phyloP scores from a whole-genome alignment of 2,888 invertebrate species.

The Philaethria dido region DNA sequence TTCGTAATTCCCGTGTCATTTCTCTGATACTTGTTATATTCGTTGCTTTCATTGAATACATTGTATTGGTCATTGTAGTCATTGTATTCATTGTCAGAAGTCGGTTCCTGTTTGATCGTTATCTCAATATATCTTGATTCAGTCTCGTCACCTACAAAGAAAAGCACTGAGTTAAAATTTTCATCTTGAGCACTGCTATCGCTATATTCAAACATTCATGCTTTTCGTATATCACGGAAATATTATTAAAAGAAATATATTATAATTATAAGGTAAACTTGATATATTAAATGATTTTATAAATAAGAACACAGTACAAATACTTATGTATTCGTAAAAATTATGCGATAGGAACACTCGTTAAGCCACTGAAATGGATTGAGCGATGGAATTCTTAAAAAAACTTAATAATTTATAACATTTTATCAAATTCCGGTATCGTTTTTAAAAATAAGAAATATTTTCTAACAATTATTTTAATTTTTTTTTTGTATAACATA shows the following conservation, averaged over 20 bases:
- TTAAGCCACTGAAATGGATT: slow-evolving; percentile 9
- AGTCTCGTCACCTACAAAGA: slow-evolving; percentile 41
- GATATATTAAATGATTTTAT: neutral
- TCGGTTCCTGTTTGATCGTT: slow-evolving; percentile 40
- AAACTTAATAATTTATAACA: neutral
- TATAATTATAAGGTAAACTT: neutral
- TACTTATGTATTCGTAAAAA: neutral
- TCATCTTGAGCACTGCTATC: slow-evolving; percentile 34
- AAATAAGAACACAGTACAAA: neutral
- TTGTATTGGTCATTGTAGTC: slow-evolving; percentile 4
- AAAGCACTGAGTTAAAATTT: slow-evolving; percentile 42
- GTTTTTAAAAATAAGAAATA: neutral
- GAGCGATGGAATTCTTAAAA: neutral
- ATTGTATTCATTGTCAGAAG: slow-evolving; percentile 38
- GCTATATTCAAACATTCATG: slow-evolving; percentile 29
- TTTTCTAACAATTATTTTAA: neutral
- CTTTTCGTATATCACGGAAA: slow-evolving; percentile 14
- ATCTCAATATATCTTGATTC: slow-evolving; percentile 38
- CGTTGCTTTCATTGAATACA: slow-evolving; percentile 4
- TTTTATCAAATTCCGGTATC: neutral
- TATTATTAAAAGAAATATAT: slow-evolving; percentile 3
- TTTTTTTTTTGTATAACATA: neutral
- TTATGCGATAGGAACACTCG: neutral
- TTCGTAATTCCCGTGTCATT: slow-evolving; percentile 9
- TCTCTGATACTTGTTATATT: neutral